A percentile compares a stretch with the other conserved stretches of the same genome.
Evolutionary conservation across 2,797 vertebrate species (phyloP).

Genomic region (Tapera naevia): DNA sequence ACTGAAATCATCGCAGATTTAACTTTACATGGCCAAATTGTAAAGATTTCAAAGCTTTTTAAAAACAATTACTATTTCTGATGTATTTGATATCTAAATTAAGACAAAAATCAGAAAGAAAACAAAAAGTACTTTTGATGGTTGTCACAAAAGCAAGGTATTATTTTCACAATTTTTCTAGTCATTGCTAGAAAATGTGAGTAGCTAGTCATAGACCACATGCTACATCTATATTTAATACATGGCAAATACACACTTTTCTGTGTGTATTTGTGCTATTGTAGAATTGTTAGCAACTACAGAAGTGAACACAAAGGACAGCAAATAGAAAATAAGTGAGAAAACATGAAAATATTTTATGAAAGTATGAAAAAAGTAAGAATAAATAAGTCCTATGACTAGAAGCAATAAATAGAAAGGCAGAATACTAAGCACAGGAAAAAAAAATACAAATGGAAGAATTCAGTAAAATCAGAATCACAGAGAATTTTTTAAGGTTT

Average conservation of each 20-base stretch:
- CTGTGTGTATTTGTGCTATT: background rate
- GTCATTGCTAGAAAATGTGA: background rate
- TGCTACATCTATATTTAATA: background rate
- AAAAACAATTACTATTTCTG: background rate
- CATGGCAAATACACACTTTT: background rate
- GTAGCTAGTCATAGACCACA: background rate
- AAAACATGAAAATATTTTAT: no score
- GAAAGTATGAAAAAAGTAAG: background rate
- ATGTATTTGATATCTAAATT: background rate
- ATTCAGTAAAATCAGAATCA: background rate
- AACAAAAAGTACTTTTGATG: background rate
- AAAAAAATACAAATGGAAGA: background rate
- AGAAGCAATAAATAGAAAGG: background rate
- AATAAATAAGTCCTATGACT: background rate
- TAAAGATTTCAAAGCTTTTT: background rate
- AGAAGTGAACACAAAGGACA: background rate
- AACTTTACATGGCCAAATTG: background rate
- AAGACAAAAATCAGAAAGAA: background rate
- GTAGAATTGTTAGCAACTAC: background rate
- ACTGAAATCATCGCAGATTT: background rate
- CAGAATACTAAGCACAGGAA: background rate
- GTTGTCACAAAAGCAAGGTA: background rate
- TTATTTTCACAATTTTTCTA: background rate
- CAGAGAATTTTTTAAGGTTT: background rate
- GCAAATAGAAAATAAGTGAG: background rate